phyloP scores from a whole-genome alignment of 2,113 vertebrate genomes.

The Cynopterus brachyotis region DNA sequence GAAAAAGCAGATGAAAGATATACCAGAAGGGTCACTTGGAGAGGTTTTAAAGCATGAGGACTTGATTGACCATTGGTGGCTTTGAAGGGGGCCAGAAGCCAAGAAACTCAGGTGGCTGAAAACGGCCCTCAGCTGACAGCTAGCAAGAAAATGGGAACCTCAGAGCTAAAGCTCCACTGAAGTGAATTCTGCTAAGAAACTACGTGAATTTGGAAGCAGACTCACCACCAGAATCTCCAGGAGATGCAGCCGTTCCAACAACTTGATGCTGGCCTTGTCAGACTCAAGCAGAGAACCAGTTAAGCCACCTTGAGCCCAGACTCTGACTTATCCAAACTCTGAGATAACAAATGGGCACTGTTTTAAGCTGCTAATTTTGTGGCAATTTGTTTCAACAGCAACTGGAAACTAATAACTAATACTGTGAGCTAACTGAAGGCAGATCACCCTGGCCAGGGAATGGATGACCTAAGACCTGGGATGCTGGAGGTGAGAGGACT shows the following conservation, averaged over 20 bases:
- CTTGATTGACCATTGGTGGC: fast-evolving
- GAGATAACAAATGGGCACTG: too few relatives aligned
- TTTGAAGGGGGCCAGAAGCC: background rate
- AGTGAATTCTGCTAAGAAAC: background rate
- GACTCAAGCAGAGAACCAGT: too few relatives aligned
- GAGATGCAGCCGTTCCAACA: fast-evolving
- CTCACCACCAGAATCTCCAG: background rate
- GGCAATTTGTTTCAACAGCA: background rate
- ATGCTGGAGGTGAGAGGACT: background rate
- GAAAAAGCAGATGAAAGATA: background rate
- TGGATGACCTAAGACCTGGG: background rate
- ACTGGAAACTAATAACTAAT: background rate
- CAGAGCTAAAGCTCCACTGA: background rate
- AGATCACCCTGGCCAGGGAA: background rate
- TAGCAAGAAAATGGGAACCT: background rate
- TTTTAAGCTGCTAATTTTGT: background rate
- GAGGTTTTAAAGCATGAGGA: background rate
- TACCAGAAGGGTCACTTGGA: background rate
- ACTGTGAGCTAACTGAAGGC: background rate
- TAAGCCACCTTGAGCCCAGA: background rate
- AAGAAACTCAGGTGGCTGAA: background rate
- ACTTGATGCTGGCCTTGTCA: background rate
- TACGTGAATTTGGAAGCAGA: background rate
- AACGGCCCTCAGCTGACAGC: background rate
- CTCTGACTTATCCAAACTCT: background rate